These are phyloP conservation scores for Carassius carassius DNA, from an alignment of 2,113 vertebrate genomes.

Conservation along the genomic window DNA sequence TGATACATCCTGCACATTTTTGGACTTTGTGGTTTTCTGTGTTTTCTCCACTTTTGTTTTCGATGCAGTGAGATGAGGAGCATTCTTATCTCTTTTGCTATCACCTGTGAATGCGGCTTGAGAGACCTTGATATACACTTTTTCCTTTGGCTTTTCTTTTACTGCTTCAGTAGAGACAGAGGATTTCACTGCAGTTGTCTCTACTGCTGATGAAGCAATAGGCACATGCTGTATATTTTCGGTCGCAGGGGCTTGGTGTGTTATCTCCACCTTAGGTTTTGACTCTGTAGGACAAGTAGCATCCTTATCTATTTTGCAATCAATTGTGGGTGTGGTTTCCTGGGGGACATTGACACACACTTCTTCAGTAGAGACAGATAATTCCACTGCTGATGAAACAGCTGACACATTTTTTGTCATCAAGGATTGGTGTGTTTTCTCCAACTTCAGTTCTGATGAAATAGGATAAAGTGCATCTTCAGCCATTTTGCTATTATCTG, in stretches of 20 bases:
- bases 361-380: conserved; percentile 33
- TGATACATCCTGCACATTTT: conserved; percentile 41
- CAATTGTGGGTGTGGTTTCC: conserved; percentile 20
- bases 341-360: conserved; percentile 26
- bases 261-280: neutral
- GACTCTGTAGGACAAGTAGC: neutral
- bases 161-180: conserved; percentile 47
- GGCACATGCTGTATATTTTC: conserved; percentile 37
- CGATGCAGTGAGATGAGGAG: neutral
- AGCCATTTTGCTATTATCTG: neutral
- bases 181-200: conserved; percentile 57
- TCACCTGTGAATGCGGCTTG: neutral
- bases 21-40: neutral
- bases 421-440: neutral
- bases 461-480: neutral
- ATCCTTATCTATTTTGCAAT: neutral
- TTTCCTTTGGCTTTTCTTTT: conserved; percentile 1
- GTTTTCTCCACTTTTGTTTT: conserved; percentile 3
- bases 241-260: neutral
- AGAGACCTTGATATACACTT: conserved; percentile 16
- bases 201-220: conserved; percentile 42
- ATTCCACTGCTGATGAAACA: conserved; percentile 36
- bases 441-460: neutral
- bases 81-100: neutral
- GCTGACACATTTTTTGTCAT: conserved; percentile 17